These are phyloP conservation scores for Oscheius onirici DNA, from an alignment of 2,888 invertebrate species.

Conservation along the genomic window DNA sequence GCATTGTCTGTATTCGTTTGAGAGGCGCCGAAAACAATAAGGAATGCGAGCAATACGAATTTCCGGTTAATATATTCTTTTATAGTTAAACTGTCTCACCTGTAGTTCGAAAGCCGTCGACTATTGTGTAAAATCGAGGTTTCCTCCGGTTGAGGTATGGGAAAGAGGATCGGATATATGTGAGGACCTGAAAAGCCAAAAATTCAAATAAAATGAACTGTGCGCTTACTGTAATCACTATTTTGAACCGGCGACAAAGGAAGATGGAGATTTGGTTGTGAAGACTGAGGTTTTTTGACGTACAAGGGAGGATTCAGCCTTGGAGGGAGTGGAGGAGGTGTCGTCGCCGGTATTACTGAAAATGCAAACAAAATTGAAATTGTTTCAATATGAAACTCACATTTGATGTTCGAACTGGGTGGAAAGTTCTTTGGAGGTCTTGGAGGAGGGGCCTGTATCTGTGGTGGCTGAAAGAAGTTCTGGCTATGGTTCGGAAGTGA, in stretches of 20 bases:
- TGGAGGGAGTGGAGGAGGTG: slow-evolving; percentile 14
- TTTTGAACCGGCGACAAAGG: slow-evolving; percentile 1
- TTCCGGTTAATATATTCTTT: neutral
- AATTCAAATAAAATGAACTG: neutral
- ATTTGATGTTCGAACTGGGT: neutral
- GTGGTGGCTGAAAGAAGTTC: neutral
- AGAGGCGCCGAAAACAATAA: no score
- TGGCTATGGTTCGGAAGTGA: neutral
- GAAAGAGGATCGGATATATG: slow-evolving; percentile 20
- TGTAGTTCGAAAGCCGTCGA: slow-evolving; percentile 9
- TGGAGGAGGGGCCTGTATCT: neutral
- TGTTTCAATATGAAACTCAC: neutral
- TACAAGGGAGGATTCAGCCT: slow-evolving; percentile 7
- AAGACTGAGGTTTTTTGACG: neutral
- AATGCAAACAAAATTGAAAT: neutral
- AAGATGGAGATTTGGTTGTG: neutral
- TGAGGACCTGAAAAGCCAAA: neutral
- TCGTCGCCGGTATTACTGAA: neutral
- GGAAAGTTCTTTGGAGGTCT: slow-evolving; percentile 18
- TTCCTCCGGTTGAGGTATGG: slow-evolving; percentile 14
- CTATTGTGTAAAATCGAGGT: neutral
- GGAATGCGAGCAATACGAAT: no score
- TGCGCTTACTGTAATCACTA: neutral
- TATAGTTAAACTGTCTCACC: neutral
- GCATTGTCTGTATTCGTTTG: no score